Evolutionary conservation across 2,113 vertebrate species (phyloP), one percentile per base, ranked within the genome.

Genomic region (Paedocypris sp.): DNA sequence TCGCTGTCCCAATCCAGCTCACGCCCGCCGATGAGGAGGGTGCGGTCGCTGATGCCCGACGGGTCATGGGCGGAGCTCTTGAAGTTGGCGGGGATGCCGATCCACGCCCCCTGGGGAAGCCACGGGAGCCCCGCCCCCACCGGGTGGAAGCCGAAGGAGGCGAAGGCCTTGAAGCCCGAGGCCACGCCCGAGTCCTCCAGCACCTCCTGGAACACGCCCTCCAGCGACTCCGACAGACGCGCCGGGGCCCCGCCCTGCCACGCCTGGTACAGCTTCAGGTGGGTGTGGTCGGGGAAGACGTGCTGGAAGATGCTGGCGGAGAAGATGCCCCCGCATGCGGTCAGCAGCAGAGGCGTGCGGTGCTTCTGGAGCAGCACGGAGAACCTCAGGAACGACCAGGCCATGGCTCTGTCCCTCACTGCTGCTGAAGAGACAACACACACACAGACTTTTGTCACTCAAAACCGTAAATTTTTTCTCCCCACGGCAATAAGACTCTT

Each of bases 31-130:
- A 96, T 80, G 48, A 91, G 69, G 36, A 92, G 71, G 47, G 73
- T 69, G 1, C 85, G 85, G 65, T 85, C 73, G 5, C 80, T 80
- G 75, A 90, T 89, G 26, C 83, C 81, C 1, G 64, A 66, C 1
- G 64, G 26, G 36, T 88, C 78, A 0, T 78, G 77, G 0, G 4
- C 1, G 0, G 80, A 85, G 68, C 85, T 81, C 69, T 89, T 87
- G 62, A 94, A 97, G 73, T 86, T 91, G 32, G 84, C 86, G 0
- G 93, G 91, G 67, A 97, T 88, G 67, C 93, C 92, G 4, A 98
- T 81, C 10, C 87, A 66, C 1, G 81, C 87, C 2, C 93, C 89
- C 0, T 73, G 54, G 0, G 90, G 88, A n/a, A 95, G 76, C 85
- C 86, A 87, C 0, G 93, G 89, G 47, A 93, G 71, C 7, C 92